Evolutionary conservation across 2,888 invertebrate species (phyloP).

Genomic region (Drosophila atroscutellata): DNA sequence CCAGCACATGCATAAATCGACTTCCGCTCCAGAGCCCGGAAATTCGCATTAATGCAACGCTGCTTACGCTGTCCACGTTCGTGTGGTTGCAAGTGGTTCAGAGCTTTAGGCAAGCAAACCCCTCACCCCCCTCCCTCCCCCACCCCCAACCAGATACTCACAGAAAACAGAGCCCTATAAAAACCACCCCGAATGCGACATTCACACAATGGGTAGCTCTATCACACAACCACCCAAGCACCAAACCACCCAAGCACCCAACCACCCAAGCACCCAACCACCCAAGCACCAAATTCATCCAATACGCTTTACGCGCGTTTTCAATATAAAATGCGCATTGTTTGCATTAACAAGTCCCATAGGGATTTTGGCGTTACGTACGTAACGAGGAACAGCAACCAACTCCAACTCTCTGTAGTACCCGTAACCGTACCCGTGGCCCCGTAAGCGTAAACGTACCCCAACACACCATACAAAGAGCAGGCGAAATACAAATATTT

Average conservation of each 20-base stretch:
- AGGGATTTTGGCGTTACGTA: slow-evolving; percentile 62
- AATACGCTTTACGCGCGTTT: slow-evolving; percentile 34
- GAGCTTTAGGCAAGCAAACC: slow-evolving; percentile 43
- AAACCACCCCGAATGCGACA: slow-evolving; percentile 59
- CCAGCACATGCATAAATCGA: slow-evolving; percentile 61
- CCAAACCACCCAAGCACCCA: background rate
- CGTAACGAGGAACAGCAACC: slow-evolving; percentile 29
- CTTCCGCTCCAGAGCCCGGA: slow-evolving; percentile 70
- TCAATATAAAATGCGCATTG: slow-evolving; percentile 77
- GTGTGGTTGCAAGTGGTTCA: slow-evolving; percentile 64
- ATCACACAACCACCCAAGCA: slow-evolving; percentile 7
- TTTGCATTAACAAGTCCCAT: slow-evolving; percentile 82
- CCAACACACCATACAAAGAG: slow-evolving; percentile 14
- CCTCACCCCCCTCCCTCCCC: background rate
- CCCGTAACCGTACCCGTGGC: background rate
- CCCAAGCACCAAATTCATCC: slow-evolving; percentile 3
- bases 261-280: background rate
- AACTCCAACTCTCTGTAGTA: background rate
- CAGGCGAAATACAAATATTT: slow-evolving; percentile 73
- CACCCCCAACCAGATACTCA: background rate
- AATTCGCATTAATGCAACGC: slow-evolving; percentile 75
- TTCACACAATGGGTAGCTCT: slow-evolving; percentile 3
- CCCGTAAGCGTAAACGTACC: background rate
- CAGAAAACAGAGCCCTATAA: slow-evolving; percentile 10
- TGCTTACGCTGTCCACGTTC: slow-evolving; percentile 56